phyloP scores from a whole-genome alignment of 2,888 invertebrate genomes.

The Crocallis elinguaria region DNA sequence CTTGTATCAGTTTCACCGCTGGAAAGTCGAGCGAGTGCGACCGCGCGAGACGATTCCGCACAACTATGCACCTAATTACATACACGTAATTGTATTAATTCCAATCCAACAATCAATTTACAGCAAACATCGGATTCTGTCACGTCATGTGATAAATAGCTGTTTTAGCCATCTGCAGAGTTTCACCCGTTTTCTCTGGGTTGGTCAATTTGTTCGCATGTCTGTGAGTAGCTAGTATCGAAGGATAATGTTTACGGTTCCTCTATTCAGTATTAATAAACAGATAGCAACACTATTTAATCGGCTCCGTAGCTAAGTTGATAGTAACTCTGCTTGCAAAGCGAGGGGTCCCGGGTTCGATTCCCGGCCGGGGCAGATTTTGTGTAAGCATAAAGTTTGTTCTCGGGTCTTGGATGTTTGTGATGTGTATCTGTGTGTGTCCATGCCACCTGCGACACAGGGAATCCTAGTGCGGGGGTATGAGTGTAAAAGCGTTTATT shows the following conservation, averaged over 20 bases:
- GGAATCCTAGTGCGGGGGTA: no score
- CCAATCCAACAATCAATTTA: constrained; percentile 61
- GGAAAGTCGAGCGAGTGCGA: constrained; percentile 68
- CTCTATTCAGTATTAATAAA: background rate
- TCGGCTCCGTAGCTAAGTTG: no score
- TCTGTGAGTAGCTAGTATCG: background rate
- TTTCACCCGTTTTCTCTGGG: constrained; percentile 41
- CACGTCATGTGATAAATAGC: constrained; percentile 48
- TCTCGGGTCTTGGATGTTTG: no score
- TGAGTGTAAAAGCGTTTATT: no score
- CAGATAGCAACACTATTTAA: no score
- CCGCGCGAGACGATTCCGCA: constrained; percentile 72
- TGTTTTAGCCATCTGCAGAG: constrained; percentile 28
- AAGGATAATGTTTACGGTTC: background rate
- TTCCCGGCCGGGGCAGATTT: no score
- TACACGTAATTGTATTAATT: constrained; percentile 66
- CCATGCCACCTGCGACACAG: no score
- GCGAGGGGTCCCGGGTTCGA: no score
- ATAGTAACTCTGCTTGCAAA: no score
- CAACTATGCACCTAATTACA: constrained; percentile 75
- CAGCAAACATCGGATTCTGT: constrained; percentile 56
- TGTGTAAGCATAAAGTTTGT: no score
- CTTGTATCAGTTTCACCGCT: constrained; percentile 71
- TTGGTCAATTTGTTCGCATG: background rate
- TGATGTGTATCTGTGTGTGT: no score